Evolutionary conservation across 2,113 vertebrate species (phyloP), one percentile per base, ranked within the genome.

Genomic region (Butorides virescens): DNA sequence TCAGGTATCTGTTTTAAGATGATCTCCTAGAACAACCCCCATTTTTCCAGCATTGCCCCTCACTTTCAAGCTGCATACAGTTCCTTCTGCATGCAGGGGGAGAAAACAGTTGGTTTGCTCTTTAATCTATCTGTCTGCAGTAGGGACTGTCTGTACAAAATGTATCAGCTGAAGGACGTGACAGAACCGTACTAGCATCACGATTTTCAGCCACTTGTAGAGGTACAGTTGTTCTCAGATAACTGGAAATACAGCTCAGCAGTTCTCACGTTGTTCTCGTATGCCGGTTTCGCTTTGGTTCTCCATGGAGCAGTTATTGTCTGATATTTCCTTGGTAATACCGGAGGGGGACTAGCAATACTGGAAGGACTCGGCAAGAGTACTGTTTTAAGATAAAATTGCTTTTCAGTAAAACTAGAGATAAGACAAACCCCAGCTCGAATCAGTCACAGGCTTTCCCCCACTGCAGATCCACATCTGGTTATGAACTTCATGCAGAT

Each of bases 31-130:
- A 59, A 71, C 61, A 86, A 23, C n/a, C 23, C 62, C 11, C 0
- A 0, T 56, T 81, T 77, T 71, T 75, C 58, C 46, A 80, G 29
- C 0, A 0, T 27, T 0, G 1, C 21, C 15, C 30, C 63, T 88
- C 59, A 30, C 67, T 93, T 77, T 58, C 63, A 88, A 82, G 62
- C 66, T 68, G 16, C 30, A 18, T 22, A 13, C 25, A 32, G 37
- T 56, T 93, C 44, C 37, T 73, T 34, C 59, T 58, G 10, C 59
- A 21, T 3, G 13, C 25, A 63, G 13, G 6, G 39, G 10, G 26
- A 84, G 32, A 55, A 93, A 88, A 72, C 1, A 9, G 15, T 72
- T 78, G n/a, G 30, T 34, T 72, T 59, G 46, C 71, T 75, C 77
- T 74, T 84, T 68, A 25, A 55, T 79, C 36, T 92, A 5, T 36